Evolutionary conservation across 2,113 vertebrate species (phyloP), one percentile per base, ranked within the genome.

Genomic region (Pelecanus crispus): DNA sequence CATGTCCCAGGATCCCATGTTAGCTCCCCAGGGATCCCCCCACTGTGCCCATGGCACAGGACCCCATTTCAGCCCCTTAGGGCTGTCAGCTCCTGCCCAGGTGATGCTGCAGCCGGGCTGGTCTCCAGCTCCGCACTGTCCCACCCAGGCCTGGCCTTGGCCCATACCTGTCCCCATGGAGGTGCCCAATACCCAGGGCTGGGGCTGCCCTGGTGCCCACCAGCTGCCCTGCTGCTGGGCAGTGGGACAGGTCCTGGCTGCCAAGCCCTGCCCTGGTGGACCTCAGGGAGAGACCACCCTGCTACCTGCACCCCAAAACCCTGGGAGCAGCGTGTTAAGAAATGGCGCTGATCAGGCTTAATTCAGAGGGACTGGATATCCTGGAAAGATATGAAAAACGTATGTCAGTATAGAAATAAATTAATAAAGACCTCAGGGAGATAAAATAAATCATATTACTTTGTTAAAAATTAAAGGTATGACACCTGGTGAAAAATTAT

Each of bases 101-200:
- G 34, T 0, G 2, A 8, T 8, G 26, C 6, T 0, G 2, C 38
- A 45, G 12, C 34, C 31, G 8, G 32, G 10, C 32, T 6, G 5
- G 7, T 32, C 25, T 73, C 16, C 47, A n/a, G 6, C 7, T 44
- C 20, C 56, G 13, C 20, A 21, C 6, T 5, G 15, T 52, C 31
- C 59, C 32, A 31, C 28, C 26, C 26, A 10, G 15, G 5, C 18
- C 24, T 7, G 7, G 15, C 29, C 34, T 55, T 0, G 1, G 13
- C 22, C 50, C 14, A 22, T 63, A 10, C 7, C 2, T 6, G 10
- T 55, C 13, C 26, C 13, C 22, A 47, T 26, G 26, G 10, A 72
- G 10, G 4, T 40, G 10, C 21, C n/a, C 2, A 1, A 17, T 38
- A 50, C 8, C 34, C 21, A 26, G 13, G 6, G 10, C 26, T n/a